Evolutionary conservation across 1,140 invertebrate species (phyloP), one percentile per base, ranked within the genome.

Genomic region (Drosophila quadrilineata): DNA sequence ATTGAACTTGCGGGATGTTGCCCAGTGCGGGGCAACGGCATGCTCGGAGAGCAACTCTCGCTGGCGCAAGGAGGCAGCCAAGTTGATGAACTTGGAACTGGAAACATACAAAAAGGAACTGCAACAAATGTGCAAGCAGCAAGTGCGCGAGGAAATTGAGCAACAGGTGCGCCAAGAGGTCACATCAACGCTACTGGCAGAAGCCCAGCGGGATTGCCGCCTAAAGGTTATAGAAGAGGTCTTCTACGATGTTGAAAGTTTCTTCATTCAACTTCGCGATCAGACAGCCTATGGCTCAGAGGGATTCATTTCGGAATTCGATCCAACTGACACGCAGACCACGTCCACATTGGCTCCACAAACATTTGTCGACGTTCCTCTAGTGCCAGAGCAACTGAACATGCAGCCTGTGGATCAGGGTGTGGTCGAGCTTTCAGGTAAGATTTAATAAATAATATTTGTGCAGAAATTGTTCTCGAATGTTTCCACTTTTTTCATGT

Each of bases 61-160:
- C n/a, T 84, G 77, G 77, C 77, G 77, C 5, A 5, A 1, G 8
- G 41, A 85, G 17, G 74, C 79, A 0, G 59, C 53, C 0, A 29
- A 69, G 8, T 24, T 62, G 1, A 71, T 85, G 2, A 71, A 67
- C 4, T 26, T 3, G 0, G 79, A 85, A 38, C 31, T 85, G 2
- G 62, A 85, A 5, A 41, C 22, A 0, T 75, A 75, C 33, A 85
- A 85, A 26, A 79, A 71, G 10, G 50, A 79, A 0, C 9, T 85
- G 1, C 35, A 58, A 0, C 22, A 0, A 0, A 10, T 45, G 2
- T 71, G 79, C 52, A 75, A 68, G 31, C 66, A 79, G 6, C 26
- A 73, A 12, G 54, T 85, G 4, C 79, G 79, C 2, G 31, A 65
- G 3, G 79, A 85, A 22, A 79, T 85, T 16, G 74, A 85, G n/a